Evolutionary conservation across 2,797 vertebrate genomes (phyloP).

Genomic region (Typhlichthys eigenmanni): DNA sequence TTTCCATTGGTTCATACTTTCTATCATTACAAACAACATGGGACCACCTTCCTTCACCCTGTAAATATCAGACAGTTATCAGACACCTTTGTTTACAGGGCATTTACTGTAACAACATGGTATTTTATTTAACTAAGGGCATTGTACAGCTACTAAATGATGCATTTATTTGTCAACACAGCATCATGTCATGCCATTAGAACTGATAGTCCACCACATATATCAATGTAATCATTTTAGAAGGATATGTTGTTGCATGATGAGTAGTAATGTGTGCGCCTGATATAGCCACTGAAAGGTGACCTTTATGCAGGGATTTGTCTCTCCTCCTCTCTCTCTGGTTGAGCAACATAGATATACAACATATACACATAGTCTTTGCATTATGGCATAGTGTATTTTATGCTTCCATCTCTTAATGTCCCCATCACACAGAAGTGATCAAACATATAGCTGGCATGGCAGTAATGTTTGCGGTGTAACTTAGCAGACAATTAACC

Average conservation of each 20-base stretch:
- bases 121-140: too few relatives aligned
- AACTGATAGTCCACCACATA: constrained; percentile 30
- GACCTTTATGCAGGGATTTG: constrained; percentile 76
- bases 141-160: not conserved
- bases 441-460: not conserved
- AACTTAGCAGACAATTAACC: not conserved
- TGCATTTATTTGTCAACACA: not conserved
- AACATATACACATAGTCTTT: too few relatives aligned
- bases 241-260: constrained; percentile 62
- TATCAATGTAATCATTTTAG: constrained; percentile 31
- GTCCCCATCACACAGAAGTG: not conserved
- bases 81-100: too few relatives aligned
- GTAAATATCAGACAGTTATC: too few relatives aligned
- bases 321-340: constrained; percentile 30
- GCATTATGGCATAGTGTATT: too few relatives aligned
- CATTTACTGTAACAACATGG: too few relatives aligned
- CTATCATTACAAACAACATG: too few relatives aligned
- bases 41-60: too few relatives aligned
- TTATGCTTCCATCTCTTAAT: not conserved
- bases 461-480: not conserved
- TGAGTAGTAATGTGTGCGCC: constrained; percentile 62
- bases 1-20: too few relatives aligned
- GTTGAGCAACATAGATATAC: too few relatives aligned
- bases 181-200: constrained; percentile 5
- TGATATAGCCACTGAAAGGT: constrained; percentile 57